A percentile compares a stretch with the other conserved stretches of the same genome.
Evolutionary conservation across 2,888 invertebrate genomes (phyloP).

Genomic region (Platycheirus rosarum): DNA sequence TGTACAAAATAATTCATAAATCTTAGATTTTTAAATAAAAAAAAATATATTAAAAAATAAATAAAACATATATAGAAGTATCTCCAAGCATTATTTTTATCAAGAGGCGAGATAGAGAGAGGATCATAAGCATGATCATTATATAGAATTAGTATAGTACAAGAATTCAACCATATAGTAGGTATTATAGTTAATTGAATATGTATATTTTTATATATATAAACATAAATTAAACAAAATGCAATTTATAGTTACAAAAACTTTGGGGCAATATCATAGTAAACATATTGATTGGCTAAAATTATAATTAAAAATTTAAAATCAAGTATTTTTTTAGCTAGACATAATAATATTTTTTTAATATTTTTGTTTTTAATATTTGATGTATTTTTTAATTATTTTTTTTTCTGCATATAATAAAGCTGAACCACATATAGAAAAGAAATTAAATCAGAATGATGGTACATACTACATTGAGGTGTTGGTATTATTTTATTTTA

Average conservation of each 20-base stretch:
- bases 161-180: constrained; percentile 15
- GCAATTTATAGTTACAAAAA: constrained; percentile 51
- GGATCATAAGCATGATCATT: constrained; percentile 24
- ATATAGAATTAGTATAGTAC: constrained; percentile 1
- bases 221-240: constrained; percentile 63
- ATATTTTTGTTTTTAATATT: constrained; percentile 28
- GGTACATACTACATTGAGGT: constrained; percentile 76
- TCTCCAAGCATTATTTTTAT: constrained; percentile 33
- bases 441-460: constrained; percentile 83
- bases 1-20: constrained; percentile 73
- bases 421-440: constrained; percentile 83
- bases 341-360: constrained; percentile 40
- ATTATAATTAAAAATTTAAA: constrained; percentile 62
- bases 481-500: constrained; percentile 51
- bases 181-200: constrained; percentile 12
- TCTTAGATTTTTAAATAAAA: constrained; percentile 42
- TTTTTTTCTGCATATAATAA: constrained; percentile 77
- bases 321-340: constrained; percentile 53
- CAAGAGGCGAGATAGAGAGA: constrained; percentile 46
- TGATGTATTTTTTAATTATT: constrained; percentile 47
- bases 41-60: constrained; percentile 12
- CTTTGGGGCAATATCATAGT: constrained; percentile 13
- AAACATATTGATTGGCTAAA: constrained; percentile 29
- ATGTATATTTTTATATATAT: constrained; percentile 5
- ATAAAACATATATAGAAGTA: not conserved